A percentile compares a stretch with the other conserved stretches of the same genome.
Evolutionary conservation across 2,888 invertebrate species (phyloP).

Genomic region (Drosophila birchii): DNA sequence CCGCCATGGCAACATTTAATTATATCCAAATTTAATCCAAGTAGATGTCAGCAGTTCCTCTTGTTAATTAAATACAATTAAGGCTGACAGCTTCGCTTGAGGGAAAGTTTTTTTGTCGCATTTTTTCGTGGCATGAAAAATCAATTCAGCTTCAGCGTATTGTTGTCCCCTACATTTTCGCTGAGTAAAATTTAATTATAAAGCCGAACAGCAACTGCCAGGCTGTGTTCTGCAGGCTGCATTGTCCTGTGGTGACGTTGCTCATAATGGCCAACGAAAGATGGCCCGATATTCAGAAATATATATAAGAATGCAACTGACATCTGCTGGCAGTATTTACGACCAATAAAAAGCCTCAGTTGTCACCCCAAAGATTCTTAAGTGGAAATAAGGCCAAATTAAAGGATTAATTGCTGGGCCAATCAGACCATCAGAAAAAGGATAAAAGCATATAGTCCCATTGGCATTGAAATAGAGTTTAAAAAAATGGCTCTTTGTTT

Average conservation of each 20-base stretch:
- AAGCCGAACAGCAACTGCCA: slow-evolving; percentile 29
- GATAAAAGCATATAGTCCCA: background rate
- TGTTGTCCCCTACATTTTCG: slow-evolving; percentile 23
- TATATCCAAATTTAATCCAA: slow-evolving; percentile 45
- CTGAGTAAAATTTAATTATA: slow-evolving; percentile 47
- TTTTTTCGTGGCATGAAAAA: slow-evolving; percentile 30
- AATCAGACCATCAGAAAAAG: background rate
- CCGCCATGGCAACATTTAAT: slow-evolving; percentile 39
- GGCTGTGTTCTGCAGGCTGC: slow-evolving; percentile 23
- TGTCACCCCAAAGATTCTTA: slow-evolving; percentile 16
- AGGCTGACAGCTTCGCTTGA: slow-evolving; percentile 40
- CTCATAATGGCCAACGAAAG: slow-evolving; percentile 41
- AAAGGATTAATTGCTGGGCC: slow-evolving; percentile 7
- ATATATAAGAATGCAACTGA: slow-evolving; percentile 27
- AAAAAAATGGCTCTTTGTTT: background rate
- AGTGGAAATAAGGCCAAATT: slow-evolving; percentile 9
- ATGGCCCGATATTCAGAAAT: slow-evolving; percentile 8
- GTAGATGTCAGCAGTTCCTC: slow-evolving; percentile 40
- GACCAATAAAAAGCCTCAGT: slow-evolving; percentile 35
- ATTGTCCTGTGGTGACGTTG: slow-evolving; percentile 41
- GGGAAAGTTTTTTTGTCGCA: slow-evolving; percentile 2
- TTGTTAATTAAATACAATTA: slow-evolving; percentile 54
- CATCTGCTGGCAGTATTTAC: slow-evolving; percentile 39
- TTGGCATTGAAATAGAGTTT: background rate
- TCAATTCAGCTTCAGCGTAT: slow-evolving; percentile 26